Conservation (phyloP, 2,113 vertebrate genomes). For the Halichoeres trimaculatus region DNA sequence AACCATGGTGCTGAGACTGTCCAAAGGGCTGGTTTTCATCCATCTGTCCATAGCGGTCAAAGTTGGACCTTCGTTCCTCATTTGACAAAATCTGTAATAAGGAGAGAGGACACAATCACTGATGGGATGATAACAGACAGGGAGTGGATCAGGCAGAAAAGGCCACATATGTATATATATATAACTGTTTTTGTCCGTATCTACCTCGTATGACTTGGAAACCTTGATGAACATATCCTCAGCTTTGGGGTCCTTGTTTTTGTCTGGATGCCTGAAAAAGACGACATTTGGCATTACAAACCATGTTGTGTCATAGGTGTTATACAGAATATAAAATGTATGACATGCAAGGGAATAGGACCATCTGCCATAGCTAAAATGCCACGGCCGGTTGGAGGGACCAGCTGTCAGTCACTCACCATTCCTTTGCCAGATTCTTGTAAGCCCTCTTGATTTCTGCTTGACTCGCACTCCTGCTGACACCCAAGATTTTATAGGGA, state of each 20-base stretch:
- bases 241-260: constrained; percentile 93
- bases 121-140: neutral
- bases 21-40: constrained; percentile 88
- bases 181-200: neutral
- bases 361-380: neutral
- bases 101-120: neutral
- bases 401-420: constrained; percentile 81
- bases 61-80: constrained; percentile 90
- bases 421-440: constrained; percentile 93
- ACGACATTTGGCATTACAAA: neutral
- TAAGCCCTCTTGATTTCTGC: constrained; percentile 95
- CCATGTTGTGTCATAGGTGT: neutral
- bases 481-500: constrained; percentile 91
- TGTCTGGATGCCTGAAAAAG: constrained; percentile 93
- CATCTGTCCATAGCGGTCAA: constrained; percentile 90
- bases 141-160: constrained; percentile 6
- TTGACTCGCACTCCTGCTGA: constrained; percentile 88
- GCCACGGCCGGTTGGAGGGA: neutral
- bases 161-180: too few relatives aligned
- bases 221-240: constrained; percentile 97
- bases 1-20: constrained; percentile 84
- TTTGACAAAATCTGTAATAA: constrained; percentile 90
- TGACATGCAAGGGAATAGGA: neutral
- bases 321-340: neutral
- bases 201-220: constrained; percentile 96